Evolutionary conservation across 2,888 invertebrate genomes (phyloP).

Genomic region (Scotopteryx bipunctaria): DNA sequence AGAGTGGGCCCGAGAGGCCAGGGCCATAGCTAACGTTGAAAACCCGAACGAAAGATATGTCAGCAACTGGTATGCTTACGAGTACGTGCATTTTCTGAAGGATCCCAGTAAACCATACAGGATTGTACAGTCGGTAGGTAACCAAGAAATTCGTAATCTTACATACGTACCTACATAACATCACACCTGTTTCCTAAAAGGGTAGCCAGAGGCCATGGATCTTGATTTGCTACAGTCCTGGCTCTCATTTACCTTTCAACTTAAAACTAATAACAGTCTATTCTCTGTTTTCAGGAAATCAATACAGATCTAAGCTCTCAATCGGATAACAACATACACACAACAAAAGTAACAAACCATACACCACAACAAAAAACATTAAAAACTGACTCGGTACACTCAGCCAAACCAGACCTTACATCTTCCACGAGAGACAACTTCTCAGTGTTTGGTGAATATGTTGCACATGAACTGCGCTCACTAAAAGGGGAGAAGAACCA

Average conservation of each 20-base stretch:
- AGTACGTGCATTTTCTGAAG: conserved; percentile 84
- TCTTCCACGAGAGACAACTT: conserved; percentile 76
- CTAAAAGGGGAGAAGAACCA: conserved; percentile 82
- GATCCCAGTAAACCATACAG: conserved; percentile 78
- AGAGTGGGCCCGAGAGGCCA: conserved; percentile 80
- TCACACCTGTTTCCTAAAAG: too few species aligned
- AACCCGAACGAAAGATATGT: conserved; percentile 80
- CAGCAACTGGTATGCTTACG: conserved; percentile 82
- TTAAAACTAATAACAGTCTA: neutral
- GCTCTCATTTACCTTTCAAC: too few species aligned
- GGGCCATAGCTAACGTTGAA: conserved; percentile 62
- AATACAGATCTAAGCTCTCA: conserved; percentile 51
- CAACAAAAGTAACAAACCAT: conserved; percentile 55
- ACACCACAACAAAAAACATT: conserved; percentile 62
- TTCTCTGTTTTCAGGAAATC: conserved; percentile 58
- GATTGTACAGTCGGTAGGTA: conserved; percentile 64
- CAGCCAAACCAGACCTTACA: conserved; percentile 54
- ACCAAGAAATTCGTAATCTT: neutral
- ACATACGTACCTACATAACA: too few species aligned
- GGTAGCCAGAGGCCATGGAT: too few species aligned
- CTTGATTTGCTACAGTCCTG: too few species aligned
- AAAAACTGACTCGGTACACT: conserved; percentile 49
- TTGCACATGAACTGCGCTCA: conserved; percentile 83
- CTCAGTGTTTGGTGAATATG: conserved; percentile 83
- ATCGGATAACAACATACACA: conserved; percentile 45